Percentiles rank a stretch among this genome's conserved stretches.
These are phyloP conservation scores for Trypoxylus dichotomus DNA, from an alignment of 1,140 invertebrate genomes.

Conservation along the genomic window DNA sequence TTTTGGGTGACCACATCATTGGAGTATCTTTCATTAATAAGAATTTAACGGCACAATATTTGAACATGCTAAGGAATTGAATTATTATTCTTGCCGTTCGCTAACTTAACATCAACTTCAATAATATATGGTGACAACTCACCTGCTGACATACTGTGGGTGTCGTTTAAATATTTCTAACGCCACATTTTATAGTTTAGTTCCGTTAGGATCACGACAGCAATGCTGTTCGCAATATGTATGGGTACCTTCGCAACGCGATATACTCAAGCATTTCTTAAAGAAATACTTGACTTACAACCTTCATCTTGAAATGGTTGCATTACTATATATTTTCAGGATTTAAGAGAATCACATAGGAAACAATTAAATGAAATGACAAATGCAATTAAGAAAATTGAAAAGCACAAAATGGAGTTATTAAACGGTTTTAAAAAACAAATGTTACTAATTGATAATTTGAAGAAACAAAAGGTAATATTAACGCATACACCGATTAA, in stretches of 20 bases:
- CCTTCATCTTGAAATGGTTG: not conserved
- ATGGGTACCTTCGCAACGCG: not conserved
- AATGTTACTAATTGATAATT: conserved; percentile 56
- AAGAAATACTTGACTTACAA: not conserved
- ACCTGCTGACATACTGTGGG: no score
- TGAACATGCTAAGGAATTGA: no score
- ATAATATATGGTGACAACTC: no score
- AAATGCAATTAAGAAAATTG: conserved; percentile 51
- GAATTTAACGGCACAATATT: no score
- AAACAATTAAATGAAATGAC: conserved; percentile 54
- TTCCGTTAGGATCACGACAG: not conserved
- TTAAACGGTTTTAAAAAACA: conserved; percentile 59
- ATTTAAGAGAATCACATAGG: conserved; percentile 53
- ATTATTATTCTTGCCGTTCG: no score
- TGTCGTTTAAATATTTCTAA: no score
- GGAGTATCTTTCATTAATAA: no score
- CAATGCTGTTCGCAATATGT: not conserved
- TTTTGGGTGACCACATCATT: no score
- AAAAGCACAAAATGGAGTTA: conserved; percentile 57
- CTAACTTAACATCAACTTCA: no score
- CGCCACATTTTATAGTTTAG: no score
- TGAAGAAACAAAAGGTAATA: conserved; percentile 60
- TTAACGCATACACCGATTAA: not conserved
- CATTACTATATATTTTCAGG: conserved; percentile 52
- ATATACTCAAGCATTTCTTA: no score